These are phyloP conservation scores for Amphibalanus amphitrite DNA, from an alignment of 1,140 invertebrate species.

Conservation along the genomic window DNA sequence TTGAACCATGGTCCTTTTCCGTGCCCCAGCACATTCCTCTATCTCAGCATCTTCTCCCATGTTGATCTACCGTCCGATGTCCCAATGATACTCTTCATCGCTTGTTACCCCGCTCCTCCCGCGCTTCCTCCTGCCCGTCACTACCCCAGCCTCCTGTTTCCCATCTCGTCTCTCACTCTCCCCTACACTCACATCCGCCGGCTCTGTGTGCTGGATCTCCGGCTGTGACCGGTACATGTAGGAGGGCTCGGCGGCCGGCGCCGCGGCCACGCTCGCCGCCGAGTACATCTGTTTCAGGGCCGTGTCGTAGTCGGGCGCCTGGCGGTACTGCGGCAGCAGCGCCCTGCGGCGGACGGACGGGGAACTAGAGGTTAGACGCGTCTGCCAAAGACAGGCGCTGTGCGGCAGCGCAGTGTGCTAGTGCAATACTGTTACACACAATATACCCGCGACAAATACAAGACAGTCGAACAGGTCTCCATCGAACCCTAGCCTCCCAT, in stretches of 20 bases:
- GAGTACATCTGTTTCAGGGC: constrained; percentile 51
- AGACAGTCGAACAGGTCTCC: constrained; percentile 2
- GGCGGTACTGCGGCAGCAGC: constrained; percentile 69
- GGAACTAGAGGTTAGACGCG: constrained; percentile 9
- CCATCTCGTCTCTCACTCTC: not conserved
- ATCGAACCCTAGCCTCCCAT: too few species aligned
- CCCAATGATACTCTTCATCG: too few species aligned
- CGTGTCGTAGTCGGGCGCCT: constrained; percentile 84
- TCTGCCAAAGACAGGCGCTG: constrained; percentile 11
- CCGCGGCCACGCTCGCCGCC: constrained; percentile 18
- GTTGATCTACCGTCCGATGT: too few species aligned
- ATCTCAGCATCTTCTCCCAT: too few species aligned
- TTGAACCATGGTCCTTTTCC: too few species aligned
- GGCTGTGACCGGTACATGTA: constrained; percentile 15
- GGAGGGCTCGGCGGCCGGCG: constrained; percentile 20
- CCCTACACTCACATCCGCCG: not conserved
- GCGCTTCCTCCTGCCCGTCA: not conserved
- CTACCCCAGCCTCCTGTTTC: not conserved
- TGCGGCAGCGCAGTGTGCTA: constrained; percentile 2
- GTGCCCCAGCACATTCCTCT: too few species aligned
- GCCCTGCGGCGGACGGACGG: constrained; percentile 30
- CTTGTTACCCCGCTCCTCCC: too few species aligned
- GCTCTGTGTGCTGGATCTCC: constrained; percentile 8
- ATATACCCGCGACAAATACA: too few species aligned
- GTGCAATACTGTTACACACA: too few species aligned